Conservation (phyloP, 2,113 vertebrate species). For the Thomomys bottae region DNA sequence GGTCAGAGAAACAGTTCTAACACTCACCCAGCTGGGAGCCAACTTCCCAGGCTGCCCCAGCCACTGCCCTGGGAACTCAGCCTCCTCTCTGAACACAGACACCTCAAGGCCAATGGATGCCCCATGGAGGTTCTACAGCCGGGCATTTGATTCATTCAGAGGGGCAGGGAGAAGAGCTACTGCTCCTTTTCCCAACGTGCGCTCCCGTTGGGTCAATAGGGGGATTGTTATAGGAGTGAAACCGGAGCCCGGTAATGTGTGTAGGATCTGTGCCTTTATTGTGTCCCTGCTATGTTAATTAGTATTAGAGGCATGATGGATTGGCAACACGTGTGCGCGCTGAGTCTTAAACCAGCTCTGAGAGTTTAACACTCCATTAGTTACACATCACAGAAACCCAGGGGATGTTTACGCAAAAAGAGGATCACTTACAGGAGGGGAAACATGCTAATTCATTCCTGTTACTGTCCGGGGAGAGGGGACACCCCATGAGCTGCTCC, state of each 20-base stretch:
- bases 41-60: background rate
- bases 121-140: background rate
- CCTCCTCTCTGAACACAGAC: background rate
- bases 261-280: slow-evolving; percentile 86
- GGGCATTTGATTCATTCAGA: slow-evolving; percentile 18
- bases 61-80: background rate
- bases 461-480: slow-evolving; percentile 65
- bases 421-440: slow-evolving; percentile 86
- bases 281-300: slow-evolving; percentile 96
- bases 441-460: slow-evolving; percentile 85
- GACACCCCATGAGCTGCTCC: slow-evolving; percentile 16
- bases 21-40: background rate
- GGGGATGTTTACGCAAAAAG: slow-evolving; percentile 88
- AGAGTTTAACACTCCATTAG: slow-evolving; percentile 89
- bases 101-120: background rate
- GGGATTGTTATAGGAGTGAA: slow-evolving; percentile 84
- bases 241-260: slow-evolving; percentile 87
- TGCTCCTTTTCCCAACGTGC: slow-evolving; percentile 60
- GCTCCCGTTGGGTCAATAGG: slow-evolving; percentile 78
- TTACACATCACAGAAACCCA: slow-evolving; percentile 86
- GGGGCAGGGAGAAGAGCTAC: slow-evolving; percentile 8
- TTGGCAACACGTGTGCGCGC: slow-evolving; percentile 91
- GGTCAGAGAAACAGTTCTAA: background rate
- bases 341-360: slow-evolving; percentile 89
- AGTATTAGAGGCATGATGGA: slow-evolving; percentile 92